phyloP scores from a whole-genome alignment of 2,888 invertebrate genomes.

The Chrysolina oricalcia region DNA sequence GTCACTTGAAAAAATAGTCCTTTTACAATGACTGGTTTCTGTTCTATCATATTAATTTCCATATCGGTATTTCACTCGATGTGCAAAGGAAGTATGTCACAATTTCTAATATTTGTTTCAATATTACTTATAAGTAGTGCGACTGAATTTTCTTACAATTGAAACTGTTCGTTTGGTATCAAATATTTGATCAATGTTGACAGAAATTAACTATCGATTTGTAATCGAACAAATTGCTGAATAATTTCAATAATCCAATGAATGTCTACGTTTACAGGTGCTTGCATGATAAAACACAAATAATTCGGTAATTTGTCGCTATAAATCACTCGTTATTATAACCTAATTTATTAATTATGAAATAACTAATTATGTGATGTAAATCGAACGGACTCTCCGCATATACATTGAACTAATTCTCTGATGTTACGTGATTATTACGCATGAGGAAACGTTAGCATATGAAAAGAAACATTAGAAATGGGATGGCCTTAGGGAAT shows the following conservation, averaged over 20 bases:
- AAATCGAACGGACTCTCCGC: background rate
- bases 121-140: too few species aligned
- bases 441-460: background rate
- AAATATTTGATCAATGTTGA: background rate
- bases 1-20: too few species aligned
- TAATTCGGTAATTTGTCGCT: constrained; percentile 11
- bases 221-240: constrained; percentile 4
- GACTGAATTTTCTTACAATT: background rate
- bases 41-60: background rate
- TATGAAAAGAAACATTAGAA: background rate
- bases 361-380: constrained; percentile 16
- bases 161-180: background rate
- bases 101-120: too few species aligned
- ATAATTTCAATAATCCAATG: background rate
- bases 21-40: too few species aligned
- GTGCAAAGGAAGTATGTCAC: too few species aligned
- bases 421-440: background rate
- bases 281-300: constrained; percentile 6
- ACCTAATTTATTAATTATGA: constrained; percentile 8
- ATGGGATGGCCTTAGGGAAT: background rate
- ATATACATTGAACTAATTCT: constrained; percentile 3
- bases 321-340: constrained; percentile 7
- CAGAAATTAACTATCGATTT: constrained; percentile 1
- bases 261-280: constrained; percentile 1
- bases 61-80: too few species aligned